Base-by-base conservation (phyloP, 2,113 vertebrate species). In the Rostratula benghalensis region DNA sequence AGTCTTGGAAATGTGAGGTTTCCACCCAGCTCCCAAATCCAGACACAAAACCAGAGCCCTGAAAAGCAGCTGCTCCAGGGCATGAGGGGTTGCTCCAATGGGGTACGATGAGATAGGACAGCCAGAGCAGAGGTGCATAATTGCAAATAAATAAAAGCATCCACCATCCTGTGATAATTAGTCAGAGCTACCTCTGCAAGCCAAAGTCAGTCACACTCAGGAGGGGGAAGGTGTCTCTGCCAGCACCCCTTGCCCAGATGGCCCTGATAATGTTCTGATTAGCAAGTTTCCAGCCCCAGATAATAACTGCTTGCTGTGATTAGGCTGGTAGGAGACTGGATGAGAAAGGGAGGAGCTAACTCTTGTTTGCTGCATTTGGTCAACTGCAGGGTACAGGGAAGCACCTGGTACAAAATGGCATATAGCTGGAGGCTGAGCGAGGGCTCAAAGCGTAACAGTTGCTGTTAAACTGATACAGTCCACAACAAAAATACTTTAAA, bases 41-140 rank as follows among this genome's bases (percentile, higher is more conserved):
- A 63, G 24, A 5, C 65, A 56, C 54, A 8, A 56, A 93, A 50
- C 0, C 22, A 0, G 1, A 80, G 39, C 12, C 31, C 45, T 22
- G 22, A 22, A 22, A 46, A 17, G 28, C 2, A 45, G 63, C 37
- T 53, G 43, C 59, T 53, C 13, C 70, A 48, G 46, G 21, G 64
- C 64, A 81, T 1, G 37, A 75, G 35, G 19, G 12, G 37, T n/a
- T 83, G 80, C 63, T 83, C 51, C 2, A 2, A 12, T 0, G 17
- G 76, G 45, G 69, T 6, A 57, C 25, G 45, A 28, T 7, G 9
- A 51, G 48, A 41, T 30, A 89, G 33, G 56, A 21, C 0, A 35
- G 80, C 25, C 14, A 1, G 17, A 53, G 75, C 21, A 30, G 81
- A 33, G 31, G 6, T 35, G 18, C 50, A 1, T 14, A 54, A 94